A percentile compares a stretch with the other conserved stretches of the same genome.
These are phyloP conservation scores for Bucorvus abyssinicus DNA, from an alignment of 2,797 vertebrate species.

Conservation along the genomic window DNA sequence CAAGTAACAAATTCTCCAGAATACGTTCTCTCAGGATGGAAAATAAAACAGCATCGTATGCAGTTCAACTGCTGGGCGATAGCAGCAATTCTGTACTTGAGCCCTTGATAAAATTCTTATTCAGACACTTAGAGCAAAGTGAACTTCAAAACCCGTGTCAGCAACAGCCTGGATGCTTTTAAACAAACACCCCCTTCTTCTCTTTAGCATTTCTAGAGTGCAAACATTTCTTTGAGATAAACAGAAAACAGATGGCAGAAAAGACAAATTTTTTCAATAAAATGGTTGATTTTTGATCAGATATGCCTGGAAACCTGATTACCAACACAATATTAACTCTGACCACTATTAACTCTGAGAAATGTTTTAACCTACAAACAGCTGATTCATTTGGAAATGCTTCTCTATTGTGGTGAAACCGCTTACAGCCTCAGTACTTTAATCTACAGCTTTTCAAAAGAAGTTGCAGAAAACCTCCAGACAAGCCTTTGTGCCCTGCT, in stretches of 20 bases:
- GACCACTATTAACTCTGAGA: not conserved
- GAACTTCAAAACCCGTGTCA: not conserved
- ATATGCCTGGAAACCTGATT: not conserved
- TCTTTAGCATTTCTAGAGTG: not conserved
- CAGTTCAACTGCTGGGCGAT: not conserved
- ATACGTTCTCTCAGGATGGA: not conserved
- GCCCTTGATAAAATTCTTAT: not conserved
- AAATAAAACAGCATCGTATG: not conserved
- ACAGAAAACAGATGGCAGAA: not conserved
- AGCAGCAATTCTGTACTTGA: not conserved
- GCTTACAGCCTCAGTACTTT: not conserved
- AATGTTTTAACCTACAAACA: not conserved
- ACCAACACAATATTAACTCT: not conserved
- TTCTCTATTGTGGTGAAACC: not conserved
- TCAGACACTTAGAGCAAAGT: not conserved
- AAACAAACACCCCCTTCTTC: not conserved
- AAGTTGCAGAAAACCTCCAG: not conserved
- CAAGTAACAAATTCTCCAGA: not conserved
- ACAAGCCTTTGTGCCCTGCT: not conserved
- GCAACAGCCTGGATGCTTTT: conserved; percentile 5
- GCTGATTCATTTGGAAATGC: not conserved
- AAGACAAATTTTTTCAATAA: not conserved
- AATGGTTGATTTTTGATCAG: not conserved
- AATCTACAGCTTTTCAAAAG: not conserved
- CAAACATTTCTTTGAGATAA: not conserved